phyloP scores from a whole-genome alignment of 2,113 vertebrate species.

The Heterotis niloticus region DNA sequence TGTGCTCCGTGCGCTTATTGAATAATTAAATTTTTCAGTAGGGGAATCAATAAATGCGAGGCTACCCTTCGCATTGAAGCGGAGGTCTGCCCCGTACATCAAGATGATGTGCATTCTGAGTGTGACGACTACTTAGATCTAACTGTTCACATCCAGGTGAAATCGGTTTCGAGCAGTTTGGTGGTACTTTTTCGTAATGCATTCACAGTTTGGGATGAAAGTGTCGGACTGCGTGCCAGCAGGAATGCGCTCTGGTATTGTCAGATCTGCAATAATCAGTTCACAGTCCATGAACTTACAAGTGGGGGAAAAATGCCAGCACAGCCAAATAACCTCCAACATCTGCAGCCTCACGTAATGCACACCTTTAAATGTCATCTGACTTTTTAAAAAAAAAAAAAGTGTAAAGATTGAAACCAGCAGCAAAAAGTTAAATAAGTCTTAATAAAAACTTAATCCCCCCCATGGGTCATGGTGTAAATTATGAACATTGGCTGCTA shows the following conservation, averaged over 20 bases:
- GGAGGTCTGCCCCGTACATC: background rate
- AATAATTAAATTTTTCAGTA: slow-evolving; percentile 20
- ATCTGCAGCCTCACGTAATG: background rate
- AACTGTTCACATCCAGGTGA: background rate
- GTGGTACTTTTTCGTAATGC: background rate
- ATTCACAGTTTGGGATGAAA: slow-evolving; percentile 18
- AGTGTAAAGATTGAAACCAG: no score
- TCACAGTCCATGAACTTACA: slow-evolving; percentile 19
- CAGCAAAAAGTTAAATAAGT: background rate
- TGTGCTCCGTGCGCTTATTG: background rate
- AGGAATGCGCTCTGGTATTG: background rate
- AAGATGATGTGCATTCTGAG: background rate
- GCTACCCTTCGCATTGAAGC: background rate
- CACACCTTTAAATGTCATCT: background rate
- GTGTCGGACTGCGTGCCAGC: slow-evolving; percentile 6
- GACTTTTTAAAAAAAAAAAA: background rate
- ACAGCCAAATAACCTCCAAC: background rate
- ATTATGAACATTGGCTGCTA: background rate
- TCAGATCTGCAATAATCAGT: slow-evolving; percentile 16
- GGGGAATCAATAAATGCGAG: background rate
- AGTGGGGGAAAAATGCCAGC: slow-evolving; percentile 19
- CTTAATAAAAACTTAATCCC: background rate
- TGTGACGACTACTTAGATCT: background rate
- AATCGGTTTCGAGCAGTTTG: background rate
- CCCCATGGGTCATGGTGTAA: background rate